These are phyloP conservation scores for Apodemia hepburni DNA, from an alignment of 2,888 invertebrate species.

Conservation along the genomic window DNA sequence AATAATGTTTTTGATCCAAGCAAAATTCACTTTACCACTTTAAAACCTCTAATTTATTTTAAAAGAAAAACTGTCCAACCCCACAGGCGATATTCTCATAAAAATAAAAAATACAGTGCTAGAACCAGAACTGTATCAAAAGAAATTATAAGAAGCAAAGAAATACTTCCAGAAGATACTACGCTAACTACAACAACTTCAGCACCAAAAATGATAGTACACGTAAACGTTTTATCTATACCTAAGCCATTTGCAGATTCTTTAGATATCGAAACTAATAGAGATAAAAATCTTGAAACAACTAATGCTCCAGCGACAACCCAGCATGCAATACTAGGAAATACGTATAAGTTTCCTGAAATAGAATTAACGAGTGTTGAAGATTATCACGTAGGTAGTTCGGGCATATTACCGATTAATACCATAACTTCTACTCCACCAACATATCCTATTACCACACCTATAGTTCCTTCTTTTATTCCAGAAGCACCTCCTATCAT, in stretches of 20 bases:
- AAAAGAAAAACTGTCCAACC: slow-evolving; percentile 51
- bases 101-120: slow-evolving; percentile 39
- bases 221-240: neutral
- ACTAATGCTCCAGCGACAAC: slow-evolving; percentile 31
- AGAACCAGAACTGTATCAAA: neutral
- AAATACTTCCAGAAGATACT: neutral
- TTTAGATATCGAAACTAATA: neutral
- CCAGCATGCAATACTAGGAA: slow-evolving; percentile 28
- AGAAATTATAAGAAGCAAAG: slow-evolving; percentile 4
- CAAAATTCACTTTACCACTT: slow-evolving; percentile 59
- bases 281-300: slow-evolving; percentile 23
- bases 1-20: slow-evolving; percentile 34
- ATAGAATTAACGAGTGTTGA: slow-evolving; percentile 54
- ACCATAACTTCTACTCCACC: slow-evolving; percentile 33
- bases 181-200: neutral
- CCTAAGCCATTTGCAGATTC: slow-evolving; percentile 3
- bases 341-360: slow-evolving; percentile 42
- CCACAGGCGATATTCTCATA: slow-evolving; percentile 40
- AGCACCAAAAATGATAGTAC: slow-evolving; percentile 5
- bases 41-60: slow-evolving; percentile 55
- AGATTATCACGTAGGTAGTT: slow-evolving; percentile 65
- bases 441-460: slow-evolving; percentile 36
- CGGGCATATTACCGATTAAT: slow-evolving; percentile 57
- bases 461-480: slow-evolving; percentile 43
- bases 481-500: slow-evolving; percentile 38